Conservation (phyloP, 2,888 invertebrate genomes). For the Leptinotarsa juncta region DNA sequence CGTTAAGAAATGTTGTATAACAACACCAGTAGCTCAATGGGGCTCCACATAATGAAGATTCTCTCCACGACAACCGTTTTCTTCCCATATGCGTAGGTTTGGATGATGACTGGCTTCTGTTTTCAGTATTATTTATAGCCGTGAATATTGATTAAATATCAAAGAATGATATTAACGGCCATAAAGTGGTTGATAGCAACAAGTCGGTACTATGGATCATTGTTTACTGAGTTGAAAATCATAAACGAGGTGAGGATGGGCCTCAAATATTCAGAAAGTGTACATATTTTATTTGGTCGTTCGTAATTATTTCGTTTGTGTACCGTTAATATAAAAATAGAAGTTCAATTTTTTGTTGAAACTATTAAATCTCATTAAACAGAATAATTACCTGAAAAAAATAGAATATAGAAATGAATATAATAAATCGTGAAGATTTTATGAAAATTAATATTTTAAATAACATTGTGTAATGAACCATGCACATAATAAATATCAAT, state of each 20-base stretch:
- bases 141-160: conserved; percentile 10
- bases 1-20: conserved; percentile 28
- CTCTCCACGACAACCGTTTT: conserved; percentile 4
- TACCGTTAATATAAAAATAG: not conserved
- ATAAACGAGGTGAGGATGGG: not conserved
- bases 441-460: not conserved
- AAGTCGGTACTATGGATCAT: not conserved
- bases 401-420: no score
- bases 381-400: no score
- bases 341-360: not conserved
- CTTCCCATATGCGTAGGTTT: conserved; percentile 26
- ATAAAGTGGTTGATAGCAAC: not conserved
- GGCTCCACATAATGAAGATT: conserved; percentile 17
- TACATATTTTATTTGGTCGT: no score
- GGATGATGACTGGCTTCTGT: conserved; percentile 35
- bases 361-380: not conserved
- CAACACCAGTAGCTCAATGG: conserved; percentile 27
- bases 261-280: no score
- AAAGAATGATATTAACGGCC: not conserved
- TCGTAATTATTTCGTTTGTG: no score
- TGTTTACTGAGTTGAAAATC: not conserved
- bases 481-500: not conserved
- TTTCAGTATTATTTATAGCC: conserved; percentile 18
- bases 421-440: no score
- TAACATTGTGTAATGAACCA: not conserved